phyloP scores from a whole-genome alignment of 2,797 vertebrate genomes.

The Acrossocheilus wenchowensis region DNA sequence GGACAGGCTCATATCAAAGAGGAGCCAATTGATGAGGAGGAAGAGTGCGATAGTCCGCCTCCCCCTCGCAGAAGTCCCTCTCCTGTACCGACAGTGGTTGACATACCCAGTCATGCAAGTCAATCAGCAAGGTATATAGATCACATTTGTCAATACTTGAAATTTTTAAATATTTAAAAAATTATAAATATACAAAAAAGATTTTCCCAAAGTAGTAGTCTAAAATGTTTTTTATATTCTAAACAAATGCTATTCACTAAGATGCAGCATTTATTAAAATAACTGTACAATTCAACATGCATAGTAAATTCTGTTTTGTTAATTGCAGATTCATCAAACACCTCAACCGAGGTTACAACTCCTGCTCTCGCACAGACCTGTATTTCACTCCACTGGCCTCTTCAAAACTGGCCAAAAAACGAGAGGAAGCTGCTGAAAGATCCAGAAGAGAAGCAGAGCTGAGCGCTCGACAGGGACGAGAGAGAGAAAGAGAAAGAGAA shows the following conservation, averaged over 20 bases:
- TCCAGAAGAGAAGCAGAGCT: constrained; percentile 92
- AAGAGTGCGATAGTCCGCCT: constrained; percentile 89
- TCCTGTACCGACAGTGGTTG: constrained; percentile 90
- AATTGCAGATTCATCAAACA: constrained; percentile 92
- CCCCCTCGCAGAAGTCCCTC: constrained; percentile 91
- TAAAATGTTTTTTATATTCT: background rate
- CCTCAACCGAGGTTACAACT: constrained; percentile 95
- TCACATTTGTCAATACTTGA: background rate
- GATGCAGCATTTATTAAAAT: background rate
- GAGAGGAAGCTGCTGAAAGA: constrained; percentile 92
- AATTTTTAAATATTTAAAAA: background rate
- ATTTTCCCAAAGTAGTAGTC: background rate
- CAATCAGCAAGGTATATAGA: constrained; percentile 90
- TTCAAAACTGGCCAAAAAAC: constrained; percentile 96
- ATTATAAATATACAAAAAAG: background rate
- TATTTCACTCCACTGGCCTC: constrained; percentile 94
- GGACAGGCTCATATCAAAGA: constrained; percentile 87
- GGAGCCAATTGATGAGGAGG: constrained; percentile 91
- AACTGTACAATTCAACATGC: background rate
- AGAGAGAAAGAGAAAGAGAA: constrained; percentile 87
- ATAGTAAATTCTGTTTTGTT: constrained; percentile 20
- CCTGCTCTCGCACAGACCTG: constrained; percentile 91
- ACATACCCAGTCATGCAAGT: constrained; percentile 93
- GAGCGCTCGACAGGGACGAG: constrained; percentile 91
- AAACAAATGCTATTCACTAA: background rate